Conservation (phyloP, 1,140 invertebrate genomes). For the Brachionus sp. region DNA sequence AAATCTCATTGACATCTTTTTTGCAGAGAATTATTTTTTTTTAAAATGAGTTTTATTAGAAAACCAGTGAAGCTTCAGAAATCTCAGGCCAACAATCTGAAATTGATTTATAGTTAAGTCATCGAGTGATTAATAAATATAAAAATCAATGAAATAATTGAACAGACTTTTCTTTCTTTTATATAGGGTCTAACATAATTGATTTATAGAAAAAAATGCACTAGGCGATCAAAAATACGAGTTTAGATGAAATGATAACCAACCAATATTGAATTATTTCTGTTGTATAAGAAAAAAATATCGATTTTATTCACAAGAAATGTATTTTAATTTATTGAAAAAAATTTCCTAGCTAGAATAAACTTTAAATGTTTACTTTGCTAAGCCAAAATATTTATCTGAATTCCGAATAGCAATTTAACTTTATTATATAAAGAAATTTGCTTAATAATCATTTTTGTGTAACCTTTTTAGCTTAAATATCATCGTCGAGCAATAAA, state of each 20-base stretch:
- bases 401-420: not conserved
- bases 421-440: not conserved
- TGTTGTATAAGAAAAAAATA: not conserved
- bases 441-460: not conserved
- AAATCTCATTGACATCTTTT: not conserved
- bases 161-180: not conserved
- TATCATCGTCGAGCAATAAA: not conserved
- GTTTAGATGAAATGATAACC: not conserved
- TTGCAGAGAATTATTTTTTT: not conserved
- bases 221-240: not conserved
- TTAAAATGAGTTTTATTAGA: not conserved
- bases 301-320: not conserved
- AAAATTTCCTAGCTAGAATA: not conserved
- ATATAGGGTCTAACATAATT: not conserved
- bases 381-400: not conserved
- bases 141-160: not conserved
- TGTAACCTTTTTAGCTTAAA: not conserved
- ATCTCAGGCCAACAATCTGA: not conserved
- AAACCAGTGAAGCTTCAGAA: not conserved
- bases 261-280: not conserved
- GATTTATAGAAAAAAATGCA: not conserved
- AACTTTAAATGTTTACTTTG: not conserved
- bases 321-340: not conserved
- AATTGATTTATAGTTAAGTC: constrained; percentile 10
- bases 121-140: not conserved